These are phyloP conservation scores for Prunella fulvescens DNA, from an alignment of 2,113 vertebrate genomes.

Conservation along the genomic window DNA sequence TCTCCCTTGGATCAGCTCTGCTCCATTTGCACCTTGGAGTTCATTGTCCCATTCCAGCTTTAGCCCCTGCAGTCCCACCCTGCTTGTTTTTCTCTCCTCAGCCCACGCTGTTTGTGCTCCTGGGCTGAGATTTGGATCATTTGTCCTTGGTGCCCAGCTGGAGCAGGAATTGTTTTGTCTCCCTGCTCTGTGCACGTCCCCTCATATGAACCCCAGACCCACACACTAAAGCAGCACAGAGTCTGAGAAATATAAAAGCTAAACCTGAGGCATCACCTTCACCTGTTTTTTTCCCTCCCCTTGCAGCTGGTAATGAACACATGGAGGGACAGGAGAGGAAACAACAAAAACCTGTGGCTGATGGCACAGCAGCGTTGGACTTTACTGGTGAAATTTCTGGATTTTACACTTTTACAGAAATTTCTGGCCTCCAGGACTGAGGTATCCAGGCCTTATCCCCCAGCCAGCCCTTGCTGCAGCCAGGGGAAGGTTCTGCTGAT, in stretches of 20 bases:
- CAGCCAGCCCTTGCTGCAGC: background rate
- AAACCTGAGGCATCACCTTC: background rate
- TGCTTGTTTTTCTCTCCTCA: too few species aligned
- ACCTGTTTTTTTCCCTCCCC: background rate
- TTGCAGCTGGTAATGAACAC: background rate
- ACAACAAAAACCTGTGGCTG: background rate
- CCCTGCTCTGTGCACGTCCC: too few species aligned
- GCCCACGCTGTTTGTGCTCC: background rate
- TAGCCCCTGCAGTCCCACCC: too few species aligned
- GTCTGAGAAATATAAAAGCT: fast-evolving
- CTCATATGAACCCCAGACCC: fast-evolving
- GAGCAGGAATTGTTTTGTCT: too few species aligned
- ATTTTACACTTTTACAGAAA: background rate
- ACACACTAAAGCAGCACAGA: background rate
- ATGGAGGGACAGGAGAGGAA: background rate
- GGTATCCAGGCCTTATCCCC: background rate
- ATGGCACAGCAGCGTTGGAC: background rate
- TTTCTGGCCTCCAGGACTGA: background rate
- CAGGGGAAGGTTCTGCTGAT: background rate
- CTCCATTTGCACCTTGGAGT: too few species aligned
- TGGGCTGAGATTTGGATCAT: background rate
- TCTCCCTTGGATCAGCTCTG: too few species aligned
- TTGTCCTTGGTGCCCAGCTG: background rate
- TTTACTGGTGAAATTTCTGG: background rate
- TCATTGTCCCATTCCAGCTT: too few species aligned